Conservation (phyloP, 1,140 invertebrate species). For the Lasaia peninsularis region DNA sequence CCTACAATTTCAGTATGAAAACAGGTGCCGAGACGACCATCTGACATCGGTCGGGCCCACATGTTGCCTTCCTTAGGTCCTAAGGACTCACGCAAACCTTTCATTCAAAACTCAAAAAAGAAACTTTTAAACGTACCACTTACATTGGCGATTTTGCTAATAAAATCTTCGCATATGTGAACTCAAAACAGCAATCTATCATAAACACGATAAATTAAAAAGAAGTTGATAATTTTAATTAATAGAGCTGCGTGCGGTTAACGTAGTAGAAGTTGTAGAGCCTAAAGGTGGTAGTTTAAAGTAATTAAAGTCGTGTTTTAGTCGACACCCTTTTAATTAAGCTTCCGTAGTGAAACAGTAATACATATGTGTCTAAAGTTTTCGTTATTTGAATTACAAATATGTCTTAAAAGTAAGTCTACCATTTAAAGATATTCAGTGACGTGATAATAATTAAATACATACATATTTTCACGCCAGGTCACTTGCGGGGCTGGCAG, state of each 20-base stretch:
- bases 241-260: constrained; percentile 5
- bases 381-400: not conserved
- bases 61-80: constrained; percentile 37
- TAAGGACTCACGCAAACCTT: constrained; percentile 42
- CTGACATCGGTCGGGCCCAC: constrained; percentile 66
- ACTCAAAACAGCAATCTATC: constrained; percentile 13
- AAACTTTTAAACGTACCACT: constrained; percentile 1
- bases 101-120: constrained; percentile 15
- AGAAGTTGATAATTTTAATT: not conserved
- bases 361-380: constrained; percentile 38
- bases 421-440: too few relatives aligned
- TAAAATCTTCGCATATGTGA: not conserved
- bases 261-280: constrained; percentile 14
- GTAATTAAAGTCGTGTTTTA: constrained; percentile 52
- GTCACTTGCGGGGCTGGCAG: too few relatives aligned
- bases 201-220: not conserved
- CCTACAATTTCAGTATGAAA: not conserved
- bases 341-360: constrained; percentile 30
- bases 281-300: constrained; percentile 35
- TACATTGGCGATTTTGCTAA: constrained; percentile 17
- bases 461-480: too few relatives aligned
- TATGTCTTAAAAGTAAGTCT: too few relatives aligned
- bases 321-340: constrained; percentile 46
- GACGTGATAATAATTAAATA: too few relatives aligned
- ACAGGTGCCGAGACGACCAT: constrained; percentile 30